phyloP scores from a whole-genome alignment of 1,140 invertebrate species.

The Eciton burchellii region DNA sequence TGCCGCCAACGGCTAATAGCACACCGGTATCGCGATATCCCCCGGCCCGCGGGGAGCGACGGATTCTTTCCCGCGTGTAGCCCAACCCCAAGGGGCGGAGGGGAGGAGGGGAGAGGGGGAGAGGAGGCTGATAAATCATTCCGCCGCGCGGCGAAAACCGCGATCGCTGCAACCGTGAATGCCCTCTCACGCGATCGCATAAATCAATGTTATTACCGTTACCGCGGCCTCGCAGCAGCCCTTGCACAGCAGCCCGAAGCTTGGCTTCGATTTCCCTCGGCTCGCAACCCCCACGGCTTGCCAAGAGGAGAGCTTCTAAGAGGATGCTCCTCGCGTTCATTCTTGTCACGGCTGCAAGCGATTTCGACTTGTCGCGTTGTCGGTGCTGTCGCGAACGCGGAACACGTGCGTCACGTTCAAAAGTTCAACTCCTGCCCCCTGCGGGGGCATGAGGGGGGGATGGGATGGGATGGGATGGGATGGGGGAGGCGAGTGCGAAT shows the following conservation, averaged over 20 bases:
- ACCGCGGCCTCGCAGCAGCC: slow-evolving; percentile 41
- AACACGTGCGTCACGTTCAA: neutral
- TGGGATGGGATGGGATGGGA: too few species aligned
- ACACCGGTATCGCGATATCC: slow-evolving; percentile 43
- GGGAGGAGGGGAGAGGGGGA: too few species aligned
- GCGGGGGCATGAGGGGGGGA: too few species aligned
- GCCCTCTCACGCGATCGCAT: slow-evolving; percentile 44
- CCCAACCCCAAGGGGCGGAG: too few species aligned
- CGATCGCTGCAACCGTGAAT: slow-evolving; percentile 50
- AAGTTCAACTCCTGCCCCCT: neutral
- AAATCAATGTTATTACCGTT: slow-evolving; percentile 52
- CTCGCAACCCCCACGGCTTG: slow-evolving; percentile 5
- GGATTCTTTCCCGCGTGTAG: slow-evolving; percentile 41
- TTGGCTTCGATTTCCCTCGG: slow-evolving; percentile 15
- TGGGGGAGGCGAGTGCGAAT: neutral
- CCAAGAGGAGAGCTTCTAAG: too few species aligned
- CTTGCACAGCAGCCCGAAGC: too few species aligned
- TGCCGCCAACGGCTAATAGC: slow-evolving; percentile 33
- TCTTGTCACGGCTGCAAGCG: neutral
- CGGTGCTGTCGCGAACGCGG: neutral
- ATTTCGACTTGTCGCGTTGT: neutral
- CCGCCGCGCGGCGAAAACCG: slow-evolving; percentile 39
- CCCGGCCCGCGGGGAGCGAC: slow-evolving; percentile 20
- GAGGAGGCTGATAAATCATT: slow-evolving; percentile 53
- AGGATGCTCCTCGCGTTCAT: neutral